phyloP scores from a whole-genome alignment of 2,113 vertebrate species.

The Circaetus gallicus region DNA sequence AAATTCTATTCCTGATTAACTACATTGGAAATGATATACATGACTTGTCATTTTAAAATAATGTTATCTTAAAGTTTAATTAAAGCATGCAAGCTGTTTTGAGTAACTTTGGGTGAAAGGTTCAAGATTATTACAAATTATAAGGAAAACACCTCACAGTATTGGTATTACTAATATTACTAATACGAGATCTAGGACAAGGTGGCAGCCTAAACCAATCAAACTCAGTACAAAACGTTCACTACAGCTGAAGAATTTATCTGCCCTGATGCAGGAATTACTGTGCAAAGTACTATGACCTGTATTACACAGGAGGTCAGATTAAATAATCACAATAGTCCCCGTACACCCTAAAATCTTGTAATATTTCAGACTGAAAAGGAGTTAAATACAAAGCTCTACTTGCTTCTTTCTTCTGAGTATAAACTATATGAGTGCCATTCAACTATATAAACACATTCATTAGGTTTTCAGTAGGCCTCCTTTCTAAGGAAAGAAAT shows the following conservation, averaged over 20 bases:
- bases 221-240: not conserved
- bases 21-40: not conserved
- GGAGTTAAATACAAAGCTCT: conserved; percentile 45
- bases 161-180: not conserved
- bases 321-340: not conserved
- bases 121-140: not conserved
- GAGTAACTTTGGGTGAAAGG: not conserved
- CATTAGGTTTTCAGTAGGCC: conserved; percentile 50
- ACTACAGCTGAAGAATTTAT: not conserved
- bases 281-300: conserved; percentile 22
- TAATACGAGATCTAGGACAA: not conserved
- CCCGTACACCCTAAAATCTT: not conserved
- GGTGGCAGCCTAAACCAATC: not conserved
- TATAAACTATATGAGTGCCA: conserved; percentile 44
- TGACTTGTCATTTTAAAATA: conserved; percentile 17
- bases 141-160: not conserved
- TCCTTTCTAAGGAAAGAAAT: conserved; percentile 54
- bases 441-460: conserved; percentile 53
- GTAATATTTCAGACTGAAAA: conserved; percentile 49
- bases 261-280: conserved; percentile 8
- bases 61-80: not conserved
- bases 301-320: not conserved
- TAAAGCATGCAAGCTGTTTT: conserved; percentile 6
- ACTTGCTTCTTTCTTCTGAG: conserved; percentile 8
- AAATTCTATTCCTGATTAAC: conserved; percentile 26